phyloP scores from a whole-genome alignment of 2,797 vertebrate genomes.

The Sibirionetta formosa region DNA sequence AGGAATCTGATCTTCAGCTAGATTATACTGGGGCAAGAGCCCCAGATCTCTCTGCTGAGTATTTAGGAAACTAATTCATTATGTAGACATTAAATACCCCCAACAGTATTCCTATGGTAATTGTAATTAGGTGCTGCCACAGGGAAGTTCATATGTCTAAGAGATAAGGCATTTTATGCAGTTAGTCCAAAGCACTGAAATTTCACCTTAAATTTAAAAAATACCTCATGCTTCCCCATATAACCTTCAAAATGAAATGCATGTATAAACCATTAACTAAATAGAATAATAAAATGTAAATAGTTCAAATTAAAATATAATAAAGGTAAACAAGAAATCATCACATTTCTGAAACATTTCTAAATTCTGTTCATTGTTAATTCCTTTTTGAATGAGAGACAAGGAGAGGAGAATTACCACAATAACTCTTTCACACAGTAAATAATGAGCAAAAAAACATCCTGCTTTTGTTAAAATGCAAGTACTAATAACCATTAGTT shows the following conservation, averaged over 20 bases:
- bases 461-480: background rate
- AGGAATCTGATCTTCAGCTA: background rate
- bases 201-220: background rate
- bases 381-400: background rate
- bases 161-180: background rate
- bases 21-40: background rate
- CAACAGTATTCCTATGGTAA: background rate
- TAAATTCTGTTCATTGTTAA: background rate
- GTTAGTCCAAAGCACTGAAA: background rate
- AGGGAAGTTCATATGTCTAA: background rate
- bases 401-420: background rate
- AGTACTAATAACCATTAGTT: background rate
- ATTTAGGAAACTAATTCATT: background rate
- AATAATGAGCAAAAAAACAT: background rate
- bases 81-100: background rate
- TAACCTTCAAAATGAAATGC: background rate
- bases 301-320: background rate
- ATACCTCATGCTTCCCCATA: background rate
- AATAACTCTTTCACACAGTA: background rate
- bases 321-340: background rate
- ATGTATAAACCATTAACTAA: background rate
- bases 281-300: background rate
- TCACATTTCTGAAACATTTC: background rate
- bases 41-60: background rate
- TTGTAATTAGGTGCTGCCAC: background rate